Percentiles rank a stretch among this genome's conserved stretches.
phyloP scores from a whole-genome alignment of 2,113 vertebrate genomes.

The Physeter macrocephalus region DNA sequence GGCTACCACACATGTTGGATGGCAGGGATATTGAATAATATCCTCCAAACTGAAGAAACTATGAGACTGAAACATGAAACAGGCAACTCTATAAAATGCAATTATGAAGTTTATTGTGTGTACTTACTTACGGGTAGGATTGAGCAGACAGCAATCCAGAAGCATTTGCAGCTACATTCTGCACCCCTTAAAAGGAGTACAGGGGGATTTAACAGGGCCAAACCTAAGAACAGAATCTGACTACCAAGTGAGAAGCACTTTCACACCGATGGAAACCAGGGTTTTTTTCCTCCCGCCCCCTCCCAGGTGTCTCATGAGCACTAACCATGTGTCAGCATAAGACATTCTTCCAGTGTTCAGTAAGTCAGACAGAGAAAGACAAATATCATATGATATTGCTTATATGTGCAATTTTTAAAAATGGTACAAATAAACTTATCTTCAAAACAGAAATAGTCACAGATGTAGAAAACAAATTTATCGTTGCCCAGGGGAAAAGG shows the following conservation, averaged over 20 bases:
- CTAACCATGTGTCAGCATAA: neutral
- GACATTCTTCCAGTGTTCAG: neutral
- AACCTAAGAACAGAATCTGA: neutral
- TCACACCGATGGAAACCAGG: neutral
- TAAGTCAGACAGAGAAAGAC: no score
- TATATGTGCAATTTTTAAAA: no score
- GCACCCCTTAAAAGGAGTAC: neutral
- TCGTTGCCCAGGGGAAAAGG: no score
- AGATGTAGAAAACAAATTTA: no score
- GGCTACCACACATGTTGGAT: neutral
- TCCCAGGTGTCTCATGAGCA: neutral
- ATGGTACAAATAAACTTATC: no score
- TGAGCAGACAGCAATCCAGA: fast-evolving
- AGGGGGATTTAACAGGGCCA: neutral
- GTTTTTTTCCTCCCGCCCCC: no score
- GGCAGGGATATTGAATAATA: neutral
- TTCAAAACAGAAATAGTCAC: no score
- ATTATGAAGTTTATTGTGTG: neutral
- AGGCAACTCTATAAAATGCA: neutral
- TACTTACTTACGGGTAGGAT: neutral
- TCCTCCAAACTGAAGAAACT: neutral
- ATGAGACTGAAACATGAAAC: neutral
- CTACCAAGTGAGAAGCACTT: neutral
- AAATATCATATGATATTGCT: no score
- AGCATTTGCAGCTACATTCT: neutral